A percentile compares a stretch with the other conserved stretches of the same genome.
phyloP scores from a whole-genome alignment of 2,797 vertebrate species.

The Takifugu ocellatus region DNA sequence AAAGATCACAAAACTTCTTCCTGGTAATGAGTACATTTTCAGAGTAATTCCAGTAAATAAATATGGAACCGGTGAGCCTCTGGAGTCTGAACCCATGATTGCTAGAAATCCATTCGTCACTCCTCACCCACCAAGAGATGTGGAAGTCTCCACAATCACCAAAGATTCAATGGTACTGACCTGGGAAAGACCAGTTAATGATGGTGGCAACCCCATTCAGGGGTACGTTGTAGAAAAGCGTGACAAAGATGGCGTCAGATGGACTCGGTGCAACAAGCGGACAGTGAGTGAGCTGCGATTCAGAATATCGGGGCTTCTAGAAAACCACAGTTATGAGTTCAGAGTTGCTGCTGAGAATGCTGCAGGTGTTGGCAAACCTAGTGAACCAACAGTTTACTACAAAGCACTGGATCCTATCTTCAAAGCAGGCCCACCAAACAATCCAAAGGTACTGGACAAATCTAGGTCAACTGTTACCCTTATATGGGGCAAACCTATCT shows the following conservation, averaged over 20 bases:
- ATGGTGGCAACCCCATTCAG: conserved; percentile 91
- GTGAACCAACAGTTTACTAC: conserved; percentile 84
- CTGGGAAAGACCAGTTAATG: conserved; percentile 91
- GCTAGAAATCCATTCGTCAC: conserved; percentile 93
- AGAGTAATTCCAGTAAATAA: conserved; percentile 97
- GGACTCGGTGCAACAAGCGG: conserved; percentile 96
- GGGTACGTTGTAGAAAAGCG: conserved; percentile 95
- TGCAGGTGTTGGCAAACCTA: conserved; percentile 90
- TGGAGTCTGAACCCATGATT: conserved; percentile 91
- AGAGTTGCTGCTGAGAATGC: conserved; percentile 96
- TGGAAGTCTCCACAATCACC: conserved; percentile 90
- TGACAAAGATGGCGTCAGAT: conserved; percentile 95
- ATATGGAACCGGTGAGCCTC: conserved; percentile 92
- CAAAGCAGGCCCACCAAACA: conserved; percentile 95
- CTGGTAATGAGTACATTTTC: conserved; percentile 98
- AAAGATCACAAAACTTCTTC: conserved; percentile 95
- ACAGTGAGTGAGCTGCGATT: conserved; percentile 90
- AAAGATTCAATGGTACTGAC: conserved; percentile 97
- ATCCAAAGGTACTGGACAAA: conserved; percentile 89
- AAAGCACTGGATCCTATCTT: conserved; percentile 95
- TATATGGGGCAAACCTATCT: conserved; percentile 96
- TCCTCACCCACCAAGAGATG: conserved; percentile 85
- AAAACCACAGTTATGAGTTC: conserved; percentile 95
- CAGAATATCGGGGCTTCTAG: conserved; percentile 90
- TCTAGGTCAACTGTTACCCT: conserved; percentile 92